Base-by-base conservation (phyloP, 1,140 invertebrate genomes). In the Philotrypesis tridentata region DNA sequence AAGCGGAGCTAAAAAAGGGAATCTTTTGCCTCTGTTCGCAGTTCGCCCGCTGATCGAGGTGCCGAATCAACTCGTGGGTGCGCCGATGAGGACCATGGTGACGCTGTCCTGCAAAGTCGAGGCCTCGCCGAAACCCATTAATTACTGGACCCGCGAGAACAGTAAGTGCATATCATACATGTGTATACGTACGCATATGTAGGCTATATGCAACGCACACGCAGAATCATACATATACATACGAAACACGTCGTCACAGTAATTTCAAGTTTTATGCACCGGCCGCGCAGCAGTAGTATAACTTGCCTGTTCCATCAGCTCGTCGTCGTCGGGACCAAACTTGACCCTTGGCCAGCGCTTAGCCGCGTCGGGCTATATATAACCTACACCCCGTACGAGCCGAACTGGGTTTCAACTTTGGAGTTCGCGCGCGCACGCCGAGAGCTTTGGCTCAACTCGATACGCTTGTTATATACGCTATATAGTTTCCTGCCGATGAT, bases 71-170 rank as follows among this genome's bases (percentile, higher is more conserved):
- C 93, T 96, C 88, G 95, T 97, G 63, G 96, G 96, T 37, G 96
- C 96, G 74, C 96, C 96, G 74, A 93, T 94, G 81, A 94, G 95
- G 83, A 95, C 95, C 68, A 94, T 97, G 89, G 96, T 97, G 84
- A 96, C 95, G 48, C 93, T 98, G 80, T 95, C 97, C 89, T 98
- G 97, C 90, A 94, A 96, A 87, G 96, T 97, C 33, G 96, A 97
- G 89, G 96, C 96, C 75, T 96, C 95, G 37, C 96, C 96, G 11
- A 96, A 96, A 90, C 96, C 96, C 81, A 96, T 97, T 89, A 97
- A 97, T 93, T 97, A 96, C 88, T 97, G 96, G 96, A 96, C 96
- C 71, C 94, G 96, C 86, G 95, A 96, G 86, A 95, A 95, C 86
- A 96, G 96, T 96, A 93, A 94, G 92, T 91, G 74, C 43, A 29